Base-by-base conservation (phyloP, 2,797 vertebrate species). In the Labeo calbasu region DNA sequence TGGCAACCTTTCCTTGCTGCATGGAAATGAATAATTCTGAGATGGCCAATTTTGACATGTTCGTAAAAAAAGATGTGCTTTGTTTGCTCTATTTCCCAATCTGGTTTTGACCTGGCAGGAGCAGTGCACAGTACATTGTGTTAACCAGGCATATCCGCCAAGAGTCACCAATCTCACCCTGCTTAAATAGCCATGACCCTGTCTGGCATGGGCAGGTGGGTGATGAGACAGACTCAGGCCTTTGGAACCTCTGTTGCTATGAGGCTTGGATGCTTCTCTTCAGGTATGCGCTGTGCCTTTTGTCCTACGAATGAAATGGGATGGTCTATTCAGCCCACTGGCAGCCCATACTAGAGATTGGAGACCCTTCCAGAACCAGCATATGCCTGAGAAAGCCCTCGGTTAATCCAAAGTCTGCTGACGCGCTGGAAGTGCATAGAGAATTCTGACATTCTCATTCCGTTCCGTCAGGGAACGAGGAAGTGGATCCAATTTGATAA, bases 401-500 rank as follows among this genome's bases (percentile, higher is more conserved):
- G 75, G 70, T 88, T 85, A 88, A 81, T 78, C 87, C 65, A 43
- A 19, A 79, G 86, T 87, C 76, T 78, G 70, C 77, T 88, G 91
- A 89, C 82, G 86, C 86, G 83, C 61, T 43, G 83, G 85, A 76
- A 88, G 88, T 77, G 84, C 43, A 61, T 76, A 0, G n/a, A 82
- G 87, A 88, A 81, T 73, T 86, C 84, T 88, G 86, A 90, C 82
- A 84, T 80, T 88, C 85, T 88, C 86, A 63, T 84, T 83, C 28
- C 85, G 86, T 81, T 85, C 43, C 28, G 7, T 88, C 59, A 77
- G 15, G 23, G 70, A 84, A 87, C 77, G 59, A 82, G 72, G 63
- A 90, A 86, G 84, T 81, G 84, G 80, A 91, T 88, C 83, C 90
- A 84, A 88, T 92, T 91, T 90, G 85, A 91, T 92, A 93, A 93